Evolutionary conservation across 2,113 vertebrate genomes (phyloP).

Genomic region (Leptodactylus fuscus): DNA sequence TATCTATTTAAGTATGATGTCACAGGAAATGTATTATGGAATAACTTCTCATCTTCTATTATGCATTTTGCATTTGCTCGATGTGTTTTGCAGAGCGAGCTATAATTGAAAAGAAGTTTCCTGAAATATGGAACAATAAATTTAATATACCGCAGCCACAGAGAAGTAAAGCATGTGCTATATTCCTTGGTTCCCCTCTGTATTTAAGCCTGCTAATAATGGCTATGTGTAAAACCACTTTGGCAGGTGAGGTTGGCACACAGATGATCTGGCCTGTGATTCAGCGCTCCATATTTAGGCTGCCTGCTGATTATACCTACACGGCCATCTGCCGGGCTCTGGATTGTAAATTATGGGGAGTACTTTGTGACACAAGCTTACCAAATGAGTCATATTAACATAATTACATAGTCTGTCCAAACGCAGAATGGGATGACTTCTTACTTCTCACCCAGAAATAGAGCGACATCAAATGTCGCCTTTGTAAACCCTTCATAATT

Average conservation of each 20-base stretch:
- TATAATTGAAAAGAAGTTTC: not conserved
- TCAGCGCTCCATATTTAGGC: slow-evolving; percentile 34
- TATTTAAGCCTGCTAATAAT: slow-evolving; percentile 10
- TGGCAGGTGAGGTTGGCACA: slow-evolving; percentile 34
- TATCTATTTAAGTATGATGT: too few species aligned
- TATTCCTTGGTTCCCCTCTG: not conserved
- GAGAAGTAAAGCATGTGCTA: not conserved
- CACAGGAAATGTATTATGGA: not conserved
- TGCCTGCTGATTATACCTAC: slow-evolving; percentile 43
- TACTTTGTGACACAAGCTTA: slow-evolving; percentile 25
- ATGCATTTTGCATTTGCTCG: not conserved
- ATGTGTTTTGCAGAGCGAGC: not conserved
- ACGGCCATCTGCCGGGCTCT: not conserved
- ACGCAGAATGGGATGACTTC: not conserved
- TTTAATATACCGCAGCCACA: not conserved
- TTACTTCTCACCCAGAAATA: slow-evolving; percentile 9
- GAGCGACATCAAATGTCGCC: not conserved
- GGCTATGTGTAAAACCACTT: not conserved
- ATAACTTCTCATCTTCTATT: not conserved
- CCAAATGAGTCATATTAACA: slow-evolving; percentile 51
- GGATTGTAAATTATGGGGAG: slow-evolving; percentile 37
- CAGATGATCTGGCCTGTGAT: not conserved
- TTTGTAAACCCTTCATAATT: not conserved
- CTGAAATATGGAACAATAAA: slow-evolving; percentile 6
- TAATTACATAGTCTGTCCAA: slow-evolving; percentile 44